Evolutionary conservation across 2,797 vertebrate genomes (phyloP), one percentile per base, ranked within the genome.

Genomic region (Limnodromus scolopaceus): DNA sequence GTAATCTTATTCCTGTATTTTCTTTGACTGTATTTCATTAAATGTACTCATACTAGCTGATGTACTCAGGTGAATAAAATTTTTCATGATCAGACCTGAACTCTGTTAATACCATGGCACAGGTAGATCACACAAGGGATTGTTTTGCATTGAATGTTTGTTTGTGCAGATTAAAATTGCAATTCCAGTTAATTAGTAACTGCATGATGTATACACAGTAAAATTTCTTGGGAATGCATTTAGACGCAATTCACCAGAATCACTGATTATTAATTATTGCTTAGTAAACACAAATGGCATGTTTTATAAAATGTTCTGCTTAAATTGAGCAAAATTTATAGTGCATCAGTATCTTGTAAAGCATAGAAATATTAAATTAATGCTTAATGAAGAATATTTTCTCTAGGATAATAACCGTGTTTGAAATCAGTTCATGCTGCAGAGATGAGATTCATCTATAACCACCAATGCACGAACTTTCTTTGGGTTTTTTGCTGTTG

Each of bases 241-340:
- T 93, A 86, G 38, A 64, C 1, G 30, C n/a, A 89, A 20, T 92
- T 95, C 58, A 80, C 10, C 51, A 71, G 34, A 76, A 93, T 58
- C 23, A 51, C 58, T 84, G 46, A 79, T 87, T 91, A 94, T 93
- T 93, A 95, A 92, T 93, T 95, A 92, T 49, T 91, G 22, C 69
- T 91, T 91, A 89, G 39, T 27, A 96, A 95, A 79, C 45, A 84
- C 9, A 84, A 91, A 78, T 71, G 20, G 19, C 25, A 9, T 75
- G 5, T 58, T 88, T 93, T 87, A 54, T 65, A 41, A 92, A 71
- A 71, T 71, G 27, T 87, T 94, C 46, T 61, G 4, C 48, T 74
- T 86, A 74, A 87, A 87, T 20, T 60, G 32, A 86, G 16, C 39
- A 86, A 72, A 84, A 87, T 71, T 36, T n/a, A n/a, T 69, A 51